phyloP scores from a whole-genome alignment of 1,140 invertebrate species.

The Drosophila bipectinata region DNA sequence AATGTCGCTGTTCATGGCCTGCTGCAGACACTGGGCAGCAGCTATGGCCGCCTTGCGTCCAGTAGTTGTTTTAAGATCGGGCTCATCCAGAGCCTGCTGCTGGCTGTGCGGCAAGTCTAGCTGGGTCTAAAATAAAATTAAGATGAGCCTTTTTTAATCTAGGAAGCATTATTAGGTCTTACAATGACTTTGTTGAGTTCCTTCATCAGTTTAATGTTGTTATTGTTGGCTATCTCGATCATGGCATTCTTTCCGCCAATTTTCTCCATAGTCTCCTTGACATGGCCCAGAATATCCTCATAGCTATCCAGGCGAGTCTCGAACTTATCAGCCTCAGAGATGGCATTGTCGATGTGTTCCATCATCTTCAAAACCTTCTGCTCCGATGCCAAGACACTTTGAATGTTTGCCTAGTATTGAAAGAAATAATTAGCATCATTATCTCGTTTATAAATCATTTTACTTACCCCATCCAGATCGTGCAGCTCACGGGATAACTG shows the following conservation, averaged over 20 bases:
- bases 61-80: slow-evolving; percentile 89
- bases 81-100: slow-evolving; percentile 89
- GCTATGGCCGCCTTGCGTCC: slow-evolving; percentile 91
- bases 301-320: slow-evolving; percentile 90
- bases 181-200: slow-evolving; percentile 93
- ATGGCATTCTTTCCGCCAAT: slow-evolving; percentile 96
- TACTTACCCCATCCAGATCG: slow-evolving; percentile 87
- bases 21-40: slow-evolving; percentile 91
- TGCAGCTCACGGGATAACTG: slow-evolving; percentile 89
- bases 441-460: neutral
- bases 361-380: slow-evolving; percentile 92
- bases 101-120: slow-evolving; percentile 90
- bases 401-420: slow-evolving; percentile 88
- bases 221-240: slow-evolving; percentile 93
- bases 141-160: neutral
- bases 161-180: slow-evolving; percentile 46
- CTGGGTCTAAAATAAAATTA: slow-evolving; percentile 85
- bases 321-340: slow-evolving; percentile 90
- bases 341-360: slow-evolving; percentile 92
- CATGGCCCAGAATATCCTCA: slow-evolving; percentile 91
- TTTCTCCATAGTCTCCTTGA: slow-evolving; percentile 93
- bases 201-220: slow-evolving; percentile 91
- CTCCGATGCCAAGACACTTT: slow-evolving; percentile 91
- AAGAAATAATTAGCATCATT: neutral
- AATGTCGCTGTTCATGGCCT: slow-evolving; percentile 90